Conservation (phyloP, 1,140 invertebrate genomes). For the Latrodectus geometricus region DNA sequence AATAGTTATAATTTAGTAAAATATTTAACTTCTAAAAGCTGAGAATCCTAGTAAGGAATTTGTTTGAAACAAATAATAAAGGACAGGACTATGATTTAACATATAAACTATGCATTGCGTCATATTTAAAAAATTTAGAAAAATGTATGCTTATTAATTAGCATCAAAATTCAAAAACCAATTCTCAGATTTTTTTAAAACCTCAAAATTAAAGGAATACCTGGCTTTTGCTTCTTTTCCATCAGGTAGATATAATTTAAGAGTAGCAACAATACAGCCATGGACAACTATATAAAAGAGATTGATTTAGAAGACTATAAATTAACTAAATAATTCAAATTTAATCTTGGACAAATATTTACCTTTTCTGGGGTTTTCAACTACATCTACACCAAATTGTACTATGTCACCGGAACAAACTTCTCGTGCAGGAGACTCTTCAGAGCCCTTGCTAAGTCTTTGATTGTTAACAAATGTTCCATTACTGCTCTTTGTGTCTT, state of each 20-base stretch:
- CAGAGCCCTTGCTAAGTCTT: constrained; percentile 82
- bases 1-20: too few relatives aligned
- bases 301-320: background rate
- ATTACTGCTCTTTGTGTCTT: constrained; percentile 96
- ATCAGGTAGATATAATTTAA: constrained; percentile 92
- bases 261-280: constrained; percentile 93
- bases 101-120: too few relatives aligned
- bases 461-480: constrained; percentile 99
- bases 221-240: constrained; percentile 92
- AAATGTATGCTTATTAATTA: too few relatives aligned
- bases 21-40: too few relatives aligned
- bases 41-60: too few relatives aligned
- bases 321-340: background rate
- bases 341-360: constrained; percentile 38
- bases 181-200: background rate
- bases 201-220: constrained; percentile 58
- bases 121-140: too few relatives aligned
- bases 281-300: constrained; percentile 79
- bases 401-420: constrained; percentile 96
- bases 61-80: too few relatives aligned
- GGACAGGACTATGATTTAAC: too few relatives aligned
- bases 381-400: constrained; percentile 99
- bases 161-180: too few relatives aligned
- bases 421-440: constrained; percentile 82
- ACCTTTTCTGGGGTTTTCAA: constrained; percentile 93